Evolutionary conservation across 2,113 vertebrate genomes (phyloP).

Genomic region (Xenus cinereus): DNA sequence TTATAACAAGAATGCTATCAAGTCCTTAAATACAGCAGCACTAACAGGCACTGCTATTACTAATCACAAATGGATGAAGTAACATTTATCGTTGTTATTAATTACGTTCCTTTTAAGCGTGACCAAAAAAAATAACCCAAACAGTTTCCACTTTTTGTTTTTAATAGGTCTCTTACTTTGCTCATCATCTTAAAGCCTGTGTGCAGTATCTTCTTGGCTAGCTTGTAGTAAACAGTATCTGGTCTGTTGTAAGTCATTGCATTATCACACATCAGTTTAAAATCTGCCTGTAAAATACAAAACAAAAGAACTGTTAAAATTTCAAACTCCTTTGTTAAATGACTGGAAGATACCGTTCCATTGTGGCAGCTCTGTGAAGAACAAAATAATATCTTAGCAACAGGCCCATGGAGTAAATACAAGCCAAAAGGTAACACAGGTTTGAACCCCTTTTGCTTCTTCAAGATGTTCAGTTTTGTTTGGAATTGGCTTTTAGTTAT

Average conservation of each 20-base stretch:
- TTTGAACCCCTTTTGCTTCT: not conserved
- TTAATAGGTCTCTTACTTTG: slow-evolving; percentile 84
- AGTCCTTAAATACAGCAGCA: not conserved
- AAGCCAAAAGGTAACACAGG: not conserved
- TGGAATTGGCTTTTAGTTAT: not conserved
- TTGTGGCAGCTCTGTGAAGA: not conserved
- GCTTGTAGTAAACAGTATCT: slow-evolving; percentile 98
- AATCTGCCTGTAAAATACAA: slow-evolving; percentile 86
- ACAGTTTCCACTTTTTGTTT: not conserved
- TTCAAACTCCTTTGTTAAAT: not conserved
- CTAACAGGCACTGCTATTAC: not conserved
- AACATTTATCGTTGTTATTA: not conserved
- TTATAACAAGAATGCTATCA: not conserved
- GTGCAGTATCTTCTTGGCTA: slow-evolving; percentile 97
- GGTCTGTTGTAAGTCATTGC: slow-evolving; percentile 99
- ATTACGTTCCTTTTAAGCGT: not conserved
- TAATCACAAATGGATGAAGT: not conserved
- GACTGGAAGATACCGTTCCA: not conserved
- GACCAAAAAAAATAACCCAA: not conserved
- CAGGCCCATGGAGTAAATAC: not conserved
- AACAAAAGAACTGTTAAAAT: not conserved
- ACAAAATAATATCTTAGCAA: not conserved
- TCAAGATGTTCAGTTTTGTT: not conserved
- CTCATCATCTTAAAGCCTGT: slow-evolving; percentile 99
- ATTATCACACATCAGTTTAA: slow-evolving; percentile 99